These are phyloP conservation scores for Deilephila porcellus DNA, from an alignment of 2,888 invertebrate genomes.

Conservation along the genomic window DNA sequence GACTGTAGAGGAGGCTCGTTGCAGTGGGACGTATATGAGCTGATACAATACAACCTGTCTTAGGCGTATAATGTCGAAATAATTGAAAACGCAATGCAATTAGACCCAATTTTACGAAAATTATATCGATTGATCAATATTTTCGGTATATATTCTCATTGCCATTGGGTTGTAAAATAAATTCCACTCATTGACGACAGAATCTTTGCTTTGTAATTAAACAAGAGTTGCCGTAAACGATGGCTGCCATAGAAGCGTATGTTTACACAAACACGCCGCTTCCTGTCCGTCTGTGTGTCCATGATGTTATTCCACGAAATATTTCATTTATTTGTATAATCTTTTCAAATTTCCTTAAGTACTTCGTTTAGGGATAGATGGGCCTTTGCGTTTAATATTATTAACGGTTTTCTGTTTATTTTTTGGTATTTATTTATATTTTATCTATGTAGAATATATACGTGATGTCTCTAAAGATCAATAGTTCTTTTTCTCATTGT, in stretches of 20 bases:
- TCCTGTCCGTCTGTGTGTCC: constrained; percentile 10
- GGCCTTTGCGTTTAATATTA: background rate
- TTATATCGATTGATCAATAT: no score
- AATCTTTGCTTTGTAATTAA: constrained; percentile 4
- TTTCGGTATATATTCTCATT: background rate
- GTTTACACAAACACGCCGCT: constrained; percentile 14
- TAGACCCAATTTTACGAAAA: no score
- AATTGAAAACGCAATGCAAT: no score
- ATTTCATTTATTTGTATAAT: constrained; percentile 23
- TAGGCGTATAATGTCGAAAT: no score
- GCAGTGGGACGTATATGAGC: no score
- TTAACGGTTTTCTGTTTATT: background rate
- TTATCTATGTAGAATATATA: no score
- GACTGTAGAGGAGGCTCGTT: no score
- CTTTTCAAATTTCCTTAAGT: constrained; percentile 23
- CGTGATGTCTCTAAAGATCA: no score
- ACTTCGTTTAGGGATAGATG: background rate
- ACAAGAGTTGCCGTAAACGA: constrained; percentile 1
- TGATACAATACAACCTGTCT: no score
- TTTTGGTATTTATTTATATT: background rate
- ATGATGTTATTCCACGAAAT: constrained; percentile 7
- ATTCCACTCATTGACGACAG: background rate
- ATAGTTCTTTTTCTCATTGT: no score
- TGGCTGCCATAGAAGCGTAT: constrained; percentile 19
- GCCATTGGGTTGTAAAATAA: background rate